These are phyloP conservation scores for Brachyistius frenatus DNA, from an alignment of 2,113 vertebrate genomes.

Conservation along the genomic window DNA sequence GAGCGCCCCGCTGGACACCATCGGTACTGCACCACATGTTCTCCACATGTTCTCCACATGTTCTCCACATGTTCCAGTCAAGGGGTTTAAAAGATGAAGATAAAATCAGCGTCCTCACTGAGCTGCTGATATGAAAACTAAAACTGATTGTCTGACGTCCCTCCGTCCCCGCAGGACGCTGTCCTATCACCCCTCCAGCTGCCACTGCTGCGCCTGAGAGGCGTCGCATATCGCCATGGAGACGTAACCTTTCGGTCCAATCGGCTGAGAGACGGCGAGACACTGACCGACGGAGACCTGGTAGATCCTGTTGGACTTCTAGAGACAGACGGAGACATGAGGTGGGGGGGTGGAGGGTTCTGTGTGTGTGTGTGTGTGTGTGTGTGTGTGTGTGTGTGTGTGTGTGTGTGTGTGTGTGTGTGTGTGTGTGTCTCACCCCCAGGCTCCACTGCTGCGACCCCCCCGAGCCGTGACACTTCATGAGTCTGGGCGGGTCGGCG, in stretches of 20 bases:
- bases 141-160: conserved; percentile 13
- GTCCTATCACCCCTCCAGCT: conserved; percentile 79
- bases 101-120: no score
- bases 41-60: no score
- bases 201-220: conserved; percentile 91
- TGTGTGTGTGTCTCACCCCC: conserved; percentile 82
- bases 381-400: neutral
- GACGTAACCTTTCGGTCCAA: conserved; percentile 88
- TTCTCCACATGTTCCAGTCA: no score
- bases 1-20: no score
- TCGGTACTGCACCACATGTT: no score
- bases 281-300: conserved; percentile 97
- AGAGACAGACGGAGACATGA: conserved; percentile 14
- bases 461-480: conserved; percentile 97
- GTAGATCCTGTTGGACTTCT: conserved; percentile 93
- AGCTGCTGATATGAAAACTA: neutral
- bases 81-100: no score
- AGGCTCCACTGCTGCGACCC: conserved; percentile 97
- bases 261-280: conserved; percentile 84
- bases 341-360: neutral
- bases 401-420: no score
- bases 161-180: neutral
- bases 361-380: conserved; percentile 24
- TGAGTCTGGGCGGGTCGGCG: conserved; percentile 91
- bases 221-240: conserved; percentile 94